Base-by-base conservation (phyloP, 2,113 vertebrate genomes). In the Neodontobutis hainanensis region DNA sequence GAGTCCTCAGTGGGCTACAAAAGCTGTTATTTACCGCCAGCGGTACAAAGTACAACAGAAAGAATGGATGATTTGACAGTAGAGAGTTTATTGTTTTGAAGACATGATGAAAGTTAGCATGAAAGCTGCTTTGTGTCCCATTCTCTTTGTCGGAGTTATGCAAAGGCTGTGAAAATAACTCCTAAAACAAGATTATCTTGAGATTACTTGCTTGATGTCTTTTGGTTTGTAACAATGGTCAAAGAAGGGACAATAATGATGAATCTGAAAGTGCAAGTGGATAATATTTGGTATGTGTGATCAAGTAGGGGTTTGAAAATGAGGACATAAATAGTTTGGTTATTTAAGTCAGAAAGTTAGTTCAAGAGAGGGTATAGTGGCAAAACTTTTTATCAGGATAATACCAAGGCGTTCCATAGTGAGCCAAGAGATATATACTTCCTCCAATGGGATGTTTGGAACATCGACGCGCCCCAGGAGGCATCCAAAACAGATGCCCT, bases 21-120 rank as follows among this genome's bases (percentile, higher is more conserved):
- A 57, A 19, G 38, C 56, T 43, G 61, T 73, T 57, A 61, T 80
- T 84, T 56, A 56, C 51, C 52, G 61, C 50, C n/a, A 27, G 6
- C 34, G 27, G n/a, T 49, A 44, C 46, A 67, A 35, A 65, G 49
- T 5, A 59, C 53, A 65, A 46, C 48, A 64, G 32, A 59, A 55
- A 42, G 27, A 60, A 68, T 59, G 34, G 55, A 55, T 48, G 19
- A 52, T 75, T 42, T 64, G 43, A 73, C 56, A 49, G 43, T 4
- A 45, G 66, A 67, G 32, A 46, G 68, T 59, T 69, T 56, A 64
- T 40, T 60, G 60, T 73, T 71, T 55, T 5, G 56, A 58, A 58
- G 57, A 53, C 34, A 61, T 19, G 11, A 55, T 8, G 15, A 5
- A 71, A 68, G 45, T 34, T 44, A 43, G 3, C 8, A 6, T 16